Base-by-base conservation (phyloP, 2,113 vertebrate genomes). In the Elachura formosa region DNA sequence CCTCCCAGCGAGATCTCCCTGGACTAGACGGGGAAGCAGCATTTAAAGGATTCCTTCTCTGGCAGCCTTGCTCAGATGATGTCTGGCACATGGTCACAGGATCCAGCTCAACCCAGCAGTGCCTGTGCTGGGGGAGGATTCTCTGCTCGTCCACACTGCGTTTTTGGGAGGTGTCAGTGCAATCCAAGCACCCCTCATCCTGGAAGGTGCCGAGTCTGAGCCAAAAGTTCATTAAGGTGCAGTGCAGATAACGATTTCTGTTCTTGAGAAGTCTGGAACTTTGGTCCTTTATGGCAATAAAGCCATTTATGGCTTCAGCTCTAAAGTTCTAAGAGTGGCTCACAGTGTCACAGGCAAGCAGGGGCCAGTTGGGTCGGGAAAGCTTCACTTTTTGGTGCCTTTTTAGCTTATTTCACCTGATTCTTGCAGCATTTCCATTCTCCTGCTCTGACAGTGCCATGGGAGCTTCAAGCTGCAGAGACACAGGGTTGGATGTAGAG, bases 341-440 rank as follows among this genome's bases (percentile, higher is more conserved):
- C 46, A 58, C 46, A 28, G 14, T 26, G 63, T 40, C 77, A 34
- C 0, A 0, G 40, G 40, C 23, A 45, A 58, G 11, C 5, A 15
- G 17, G 29, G 48, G 29, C 52, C 41, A n/a, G 2, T 10, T 68
- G 66, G 25, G 45, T 87, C 31, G 43, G 75, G 20, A 29, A 82
- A n/a, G n/a, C n/a, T n/a, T n/a, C n/a, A n/a, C n/a, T n/a, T n/a
- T n/a, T n/a, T n/a, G n/a, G n/a, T n/a, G n/a, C n/a, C n/a, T 24
- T 21, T 26, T 59, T 29, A 10, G 15, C 4, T 40, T 23, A 11
- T 68, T 69, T 29, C 26, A 6, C 22, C 36, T 61, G 22, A 13
- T 67, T 68, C 34, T 77, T 94, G 38, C 28, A 56, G 36, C 46
- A 12, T 5, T 26, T 90, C 40, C 11, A 4, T 55, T 58, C 17